These are phyloP conservation scores for Globia sparganii DNA, from an alignment of 2,888 invertebrate genomes.

Conservation along the genomic window DNA sequence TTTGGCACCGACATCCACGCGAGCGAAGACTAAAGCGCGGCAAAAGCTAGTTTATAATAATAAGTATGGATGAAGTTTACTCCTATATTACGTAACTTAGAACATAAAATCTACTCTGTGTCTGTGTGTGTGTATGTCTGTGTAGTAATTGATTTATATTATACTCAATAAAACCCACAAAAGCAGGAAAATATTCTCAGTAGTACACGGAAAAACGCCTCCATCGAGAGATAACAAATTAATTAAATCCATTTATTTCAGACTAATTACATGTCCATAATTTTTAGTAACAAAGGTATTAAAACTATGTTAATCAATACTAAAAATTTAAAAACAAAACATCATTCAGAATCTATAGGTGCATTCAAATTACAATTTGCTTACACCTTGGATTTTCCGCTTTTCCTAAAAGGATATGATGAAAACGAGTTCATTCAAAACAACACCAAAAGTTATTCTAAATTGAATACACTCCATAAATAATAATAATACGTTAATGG, in stretches of 20 bases:
- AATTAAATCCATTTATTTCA: not conserved
- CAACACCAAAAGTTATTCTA: not conserved
- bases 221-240: constrained; percentile 13
- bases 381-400: not conserved
- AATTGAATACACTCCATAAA: not conserved
- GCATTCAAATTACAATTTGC: not conserved
- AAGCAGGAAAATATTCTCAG: constrained; percentile 39
- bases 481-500: too few relatives aligned
- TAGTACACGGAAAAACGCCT: not conserved
- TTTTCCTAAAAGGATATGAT: not conserved
- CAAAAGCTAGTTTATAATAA: not conserved
- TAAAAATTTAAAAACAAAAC: not conserved
- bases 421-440: not conserved
- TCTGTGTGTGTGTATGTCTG: too few relatives aligned
- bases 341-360: not conserved
- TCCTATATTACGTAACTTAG: not conserved
- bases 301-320: not conserved
- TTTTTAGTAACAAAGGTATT: not conserved
- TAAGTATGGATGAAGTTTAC: not conserved
- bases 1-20: not conserved
- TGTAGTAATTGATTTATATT: not conserved
- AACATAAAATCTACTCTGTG: not conserved
- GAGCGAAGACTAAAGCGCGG: not conserved
- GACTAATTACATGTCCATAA: not conserved
- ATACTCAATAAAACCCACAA: constrained; percentile 9